Evolutionary conservation across 2,113 vertebrate genomes (phyloP).

Genomic region (Calypte anna): DNA sequence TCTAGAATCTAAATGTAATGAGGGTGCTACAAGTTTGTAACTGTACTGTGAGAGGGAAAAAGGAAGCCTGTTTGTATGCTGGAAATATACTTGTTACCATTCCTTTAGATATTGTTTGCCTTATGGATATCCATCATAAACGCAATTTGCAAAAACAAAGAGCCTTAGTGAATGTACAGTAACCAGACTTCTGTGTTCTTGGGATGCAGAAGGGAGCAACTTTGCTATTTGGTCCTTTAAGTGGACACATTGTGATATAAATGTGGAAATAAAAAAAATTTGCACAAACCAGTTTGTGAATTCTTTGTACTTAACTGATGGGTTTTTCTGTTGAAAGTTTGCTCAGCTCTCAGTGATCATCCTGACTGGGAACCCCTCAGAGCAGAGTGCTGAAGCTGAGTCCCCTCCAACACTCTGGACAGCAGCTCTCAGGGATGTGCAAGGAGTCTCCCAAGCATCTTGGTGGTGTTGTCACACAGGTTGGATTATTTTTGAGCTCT

Average conservation of each 20-base stretch:
- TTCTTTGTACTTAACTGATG: slow-evolving; percentile 34
- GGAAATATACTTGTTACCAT: slow-evolving; percentile 91
- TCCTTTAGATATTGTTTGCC: slow-evolving; percentile 94
- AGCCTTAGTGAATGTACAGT: slow-evolving; percentile 93
- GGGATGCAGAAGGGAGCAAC: slow-evolving; percentile 87
- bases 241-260: slow-evolving; percentile 93
- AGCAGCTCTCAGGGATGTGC: background rate
- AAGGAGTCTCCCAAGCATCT: slow-evolving; percentile 20
- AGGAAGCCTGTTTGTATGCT: slow-evolving; percentile 85
- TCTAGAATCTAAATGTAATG: slow-evolving; percentile 74
- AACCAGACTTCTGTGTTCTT: slow-evolving; percentile 87
- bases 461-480: background rate
- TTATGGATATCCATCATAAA: slow-evolving; percentile 88
- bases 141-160: slow-evolving; percentile 88
- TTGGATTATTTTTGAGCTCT: background rate
- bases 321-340: background rate
- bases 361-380: background rate
- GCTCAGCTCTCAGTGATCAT: background rate
- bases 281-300: slow-evolving; percentile 77
- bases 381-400: background rate
- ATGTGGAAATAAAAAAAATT: slow-evolving; percentile 92
- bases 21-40: slow-evolving; percentile 83
- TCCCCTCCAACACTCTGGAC: background rate
- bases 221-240: slow-evolving; percentile 94
- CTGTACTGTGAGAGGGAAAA: slow-evolving; percentile 80